Evolutionary conservation across 30 jellyfish, hydroid and myxozoan species (phyloP), one percentile per base, ranked within the genome.

Genomic region (Chironex yamaguchii): DNA sequence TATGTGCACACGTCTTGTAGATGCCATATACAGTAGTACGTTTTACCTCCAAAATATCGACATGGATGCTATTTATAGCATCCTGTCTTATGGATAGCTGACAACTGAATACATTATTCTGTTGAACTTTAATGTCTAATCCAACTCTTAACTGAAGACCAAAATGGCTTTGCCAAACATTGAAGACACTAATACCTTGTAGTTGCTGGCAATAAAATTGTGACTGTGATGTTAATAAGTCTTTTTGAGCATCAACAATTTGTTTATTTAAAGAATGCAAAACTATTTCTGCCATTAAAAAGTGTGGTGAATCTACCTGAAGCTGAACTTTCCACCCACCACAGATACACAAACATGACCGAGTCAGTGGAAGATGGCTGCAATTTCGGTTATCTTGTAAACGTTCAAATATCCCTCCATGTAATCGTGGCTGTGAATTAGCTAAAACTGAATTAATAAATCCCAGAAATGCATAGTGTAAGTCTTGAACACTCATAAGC

Each of bases 311-410:
- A 1, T 62, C 1, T 13, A 77, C 86, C 2, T 84, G 83, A 21
- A 85, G 34, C 4, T 76, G 58, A 14, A 84, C 67, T 48, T 52
- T 85, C 97, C 97, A 90, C 27, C 92, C 91, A 35, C 82, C 91
- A 50, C 97, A 90, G 42, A 27, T 80, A 75, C 97, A 90, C 33
- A 90, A 53, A 6, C 88, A 62, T 50, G 90, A 81, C 2, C 82
- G 91, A 28, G 52, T 89, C n/a, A 90, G 85, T 3, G 65, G 34
- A 28, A 90, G 78, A 31, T 90, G 94, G 48, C 82, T 87, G 65
- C 97, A 90, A 42, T 63, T 76, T 34, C 97, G 74, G 27, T 70
- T 24, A 25, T 52, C 20, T 12, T 84, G 66, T 2, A 90, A 72
- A 0, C 81, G 73, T 4, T 77, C 83, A 30, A 90, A 82, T 14